Evolutionary conservation across 2,888 invertebrate species (phyloP), one percentile per base, ranked within the genome.

Genomic region (Danaus chrysippus): DNA sequence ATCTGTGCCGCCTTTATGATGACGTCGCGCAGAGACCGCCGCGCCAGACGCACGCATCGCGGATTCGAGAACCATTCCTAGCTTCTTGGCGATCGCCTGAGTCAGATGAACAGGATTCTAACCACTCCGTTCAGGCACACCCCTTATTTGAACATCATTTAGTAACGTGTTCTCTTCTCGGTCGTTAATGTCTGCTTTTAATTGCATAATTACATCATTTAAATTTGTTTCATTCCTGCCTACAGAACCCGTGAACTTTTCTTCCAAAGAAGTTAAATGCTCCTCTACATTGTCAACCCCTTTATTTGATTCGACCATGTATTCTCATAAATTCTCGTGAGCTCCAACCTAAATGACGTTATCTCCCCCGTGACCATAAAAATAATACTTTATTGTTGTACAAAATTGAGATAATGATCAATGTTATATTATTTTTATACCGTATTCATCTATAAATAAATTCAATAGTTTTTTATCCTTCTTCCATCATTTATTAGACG

Each of bases 21-120:
- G 23, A 53, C 49, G 52, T 63, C 63, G 12, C 61, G 58, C 12
- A 59, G 17, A n/a, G 58, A 54, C 11, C 67, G 64, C 59, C 62
- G 57, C 15, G 59, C 52, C 34, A 64, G 56, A 23, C 64, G 57
- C 43, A 67, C 61, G 5, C 17, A 41, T 55, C 42, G 55, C 15
- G 42, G 42, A 34, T 13, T 42, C 55, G 41, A 55, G 55, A 10
- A 42, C 12, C 13, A 55, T 41, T 13, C 55, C 55, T 15, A 55
- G 15, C 13, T 55, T 55, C 10, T 3, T 55, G 10, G 55, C 2
- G 13, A 55, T n/a, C 10, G 55, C 55, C 10, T 13, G 55, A 8
- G 55, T 41, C 15, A 55, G 55, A n/a, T 55, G 55, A 8, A 41
- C n/a, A n/a, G 15, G 42, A 55, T 55, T 55, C 42, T 55, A n/a